Percentiles rank a stretch among this genome's conserved stretches.
phyloP scores from a whole-genome alignment of 2,113 vertebrate genomes.

The Xenopus borealis region DNA sequence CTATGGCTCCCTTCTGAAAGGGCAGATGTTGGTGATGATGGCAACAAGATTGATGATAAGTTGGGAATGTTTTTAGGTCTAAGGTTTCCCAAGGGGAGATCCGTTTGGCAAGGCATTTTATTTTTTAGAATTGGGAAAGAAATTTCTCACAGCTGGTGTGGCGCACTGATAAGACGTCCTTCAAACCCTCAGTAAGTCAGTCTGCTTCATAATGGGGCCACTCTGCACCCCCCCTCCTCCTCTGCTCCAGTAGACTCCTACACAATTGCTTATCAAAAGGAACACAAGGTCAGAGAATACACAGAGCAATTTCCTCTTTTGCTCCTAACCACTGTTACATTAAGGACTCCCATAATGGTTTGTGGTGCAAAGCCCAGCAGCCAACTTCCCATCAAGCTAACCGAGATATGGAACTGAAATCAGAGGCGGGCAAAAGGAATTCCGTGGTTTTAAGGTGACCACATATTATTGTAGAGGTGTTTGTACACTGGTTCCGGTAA shows the following conservation, averaged over 20 bases:
- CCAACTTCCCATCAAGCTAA: not conserved
- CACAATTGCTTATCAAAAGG: not conserved
- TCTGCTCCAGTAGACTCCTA: not conserved
- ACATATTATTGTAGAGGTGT: too few relatives aligned
- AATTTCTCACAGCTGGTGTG: not conserved
- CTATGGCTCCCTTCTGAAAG: too few relatives aligned
- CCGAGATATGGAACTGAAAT: not conserved
- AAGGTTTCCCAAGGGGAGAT: too few relatives aligned
- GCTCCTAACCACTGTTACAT: not conserved
- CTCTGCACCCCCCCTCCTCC: not conserved
- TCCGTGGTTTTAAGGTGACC: too few relatives aligned
- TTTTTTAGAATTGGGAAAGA: too few relatives aligned
- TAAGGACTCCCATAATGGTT: not conserved
- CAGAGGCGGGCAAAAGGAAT: not conserved
- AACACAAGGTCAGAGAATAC: slow-evolving; percentile 1
- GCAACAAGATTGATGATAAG: too few relatives aligned
- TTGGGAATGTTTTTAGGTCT: too few relatives aligned
- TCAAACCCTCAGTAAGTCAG: not conserved
- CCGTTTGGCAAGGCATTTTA: too few relatives aligned
- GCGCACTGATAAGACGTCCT: not conserved
- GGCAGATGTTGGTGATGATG: too few relatives aligned
- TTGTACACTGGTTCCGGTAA: too few relatives aligned
- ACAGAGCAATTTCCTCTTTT: not conserved
- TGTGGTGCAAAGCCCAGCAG: not conserved
- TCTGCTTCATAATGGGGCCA: not conserved